phyloP scores from a whole-genome alignment of 2,797 vertebrate species.

The Chromis chromis region DNA sequence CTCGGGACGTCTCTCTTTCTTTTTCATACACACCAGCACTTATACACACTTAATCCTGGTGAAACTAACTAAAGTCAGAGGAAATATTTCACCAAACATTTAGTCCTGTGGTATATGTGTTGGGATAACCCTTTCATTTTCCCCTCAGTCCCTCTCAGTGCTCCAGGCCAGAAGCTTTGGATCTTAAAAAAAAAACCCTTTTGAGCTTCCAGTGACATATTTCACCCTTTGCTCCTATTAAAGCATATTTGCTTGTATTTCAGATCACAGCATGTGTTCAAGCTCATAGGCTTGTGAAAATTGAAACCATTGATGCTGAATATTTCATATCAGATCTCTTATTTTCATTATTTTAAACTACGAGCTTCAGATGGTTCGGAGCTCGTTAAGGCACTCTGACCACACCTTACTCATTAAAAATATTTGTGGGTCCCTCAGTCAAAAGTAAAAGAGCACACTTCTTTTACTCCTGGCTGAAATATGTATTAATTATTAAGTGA shows the following conservation, averaged over 20 bases:
- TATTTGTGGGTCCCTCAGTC: not conserved
- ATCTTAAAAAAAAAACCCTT: slow-evolving; percentile 13
- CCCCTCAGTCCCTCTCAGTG: slow-evolving; percentile 23
- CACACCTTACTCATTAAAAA: not conserved
- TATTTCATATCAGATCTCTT: slow-evolving; percentile 3
- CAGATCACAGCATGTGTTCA: not conserved
- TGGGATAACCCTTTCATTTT: slow-evolving; percentile 26
- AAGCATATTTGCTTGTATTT: not conserved
- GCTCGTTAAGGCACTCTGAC: not conserved
- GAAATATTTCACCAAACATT: slow-evolving; percentile 47
- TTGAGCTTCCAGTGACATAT: slow-evolving; percentile 3
- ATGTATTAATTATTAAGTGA: not conserved
- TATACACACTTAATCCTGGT: slow-evolving; percentile 36
- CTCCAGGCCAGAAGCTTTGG: slow-evolving; percentile 25
- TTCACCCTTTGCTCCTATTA: slow-evolving; percentile 6
- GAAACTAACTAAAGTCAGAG: slow-evolving; percentile 41
- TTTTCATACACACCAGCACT: slow-evolving; percentile 17
- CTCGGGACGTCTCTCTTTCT: slow-evolving; percentile 8
- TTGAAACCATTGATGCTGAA: not conserved
- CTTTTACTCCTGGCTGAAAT: not conserved
- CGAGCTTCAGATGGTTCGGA: not conserved
- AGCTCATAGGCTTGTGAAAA: not conserved
- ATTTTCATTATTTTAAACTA: not conserved
- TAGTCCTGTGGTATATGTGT: slow-evolving; percentile 46
- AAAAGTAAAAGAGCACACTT: not conserved